Evolutionary conservation across 1,140 invertebrate genomes (phyloP).

Genomic region (Monomorium pharaonis): DNA sequence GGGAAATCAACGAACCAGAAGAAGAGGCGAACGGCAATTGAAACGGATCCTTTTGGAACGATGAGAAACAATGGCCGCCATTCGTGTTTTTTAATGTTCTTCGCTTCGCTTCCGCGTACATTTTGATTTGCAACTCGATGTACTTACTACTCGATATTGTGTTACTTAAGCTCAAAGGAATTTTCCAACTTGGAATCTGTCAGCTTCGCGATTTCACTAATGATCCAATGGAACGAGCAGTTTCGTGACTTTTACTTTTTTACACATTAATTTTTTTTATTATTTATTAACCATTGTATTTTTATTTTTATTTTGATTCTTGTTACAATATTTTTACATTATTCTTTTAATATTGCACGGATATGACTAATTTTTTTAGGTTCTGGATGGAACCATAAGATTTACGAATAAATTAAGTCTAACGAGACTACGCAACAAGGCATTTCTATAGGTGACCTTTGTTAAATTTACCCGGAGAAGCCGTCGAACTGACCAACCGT

Average conservation of each 20-base stretch:
- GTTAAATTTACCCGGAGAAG: conserved; percentile 33
- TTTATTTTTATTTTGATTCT: neutral
- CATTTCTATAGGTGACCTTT: conserved; percentile 45
- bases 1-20: conserved; percentile 30
- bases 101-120: neutral
- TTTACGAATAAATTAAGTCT: neutral
- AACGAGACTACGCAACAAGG: neutral
- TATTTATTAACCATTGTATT: neutral
- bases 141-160: neutral
- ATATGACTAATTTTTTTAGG: neutral
- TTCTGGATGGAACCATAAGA: neutral
- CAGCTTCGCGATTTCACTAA: neutral
- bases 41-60: neutral
- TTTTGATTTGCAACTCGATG: neutral
- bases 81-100: neutral
- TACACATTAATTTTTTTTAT: neutral
- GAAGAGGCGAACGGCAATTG: conserved; percentile 9
- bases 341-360: neutral
- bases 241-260: neutral
- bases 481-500: conserved; percentile 30
- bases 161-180: neutral
- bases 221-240: neutral
- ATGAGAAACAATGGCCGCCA: neutral
- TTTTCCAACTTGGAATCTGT: neutral
- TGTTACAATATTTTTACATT: neutral